Evolutionary conservation across 2,888 invertebrate genomes (phyloP), one percentile per base, ranked within the genome.

Genomic region (Selenia dentaria): DNA sequence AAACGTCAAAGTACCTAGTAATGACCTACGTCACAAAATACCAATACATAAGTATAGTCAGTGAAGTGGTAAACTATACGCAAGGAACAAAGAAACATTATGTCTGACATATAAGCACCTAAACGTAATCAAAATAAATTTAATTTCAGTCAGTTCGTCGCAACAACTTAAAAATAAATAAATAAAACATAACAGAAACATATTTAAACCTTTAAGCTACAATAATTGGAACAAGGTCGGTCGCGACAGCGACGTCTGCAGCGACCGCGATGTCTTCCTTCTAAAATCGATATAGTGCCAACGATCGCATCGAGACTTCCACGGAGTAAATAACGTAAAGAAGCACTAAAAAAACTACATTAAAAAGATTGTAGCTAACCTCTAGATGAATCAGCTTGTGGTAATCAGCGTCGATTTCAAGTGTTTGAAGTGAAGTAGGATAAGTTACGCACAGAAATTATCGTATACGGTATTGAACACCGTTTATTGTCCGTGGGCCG

Each of bases 211-310:
- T 44, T 34, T 55, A 26, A 36, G 25, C 31, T 43, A 27, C 32
- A 68, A 70, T 75, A 85, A 85, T 74, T 83, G 74, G 88, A 79
- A 69, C 88, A 79, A 88, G 89, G 89, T 72, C 86, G 67, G 64
- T 41, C 66, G 59, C 14, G 16, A 20, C 62, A 63, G 66, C 65
- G 53, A 48, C 70, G 74, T 72, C 74, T 79, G 73, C 74, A 74
- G 58, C 71, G 65, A 57, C 71, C 70, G 65, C 70, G 68, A 64
- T 71, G 74, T 78, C 77, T 83, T 81, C 73, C 75, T 78, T 71
- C 64, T 71, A 83, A 83, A 86, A 88, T 88, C 89, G 80, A 89
- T 88, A 89, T 67, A 63, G 48, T 63, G 62, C 55, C 67, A 71
- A 65, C 68, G 67, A 51, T 71, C 68, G 65, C 63, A 62, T 61